Evolutionary conservation across 2,888 invertebrate genomes (phyloP).

Genomic region (Agrochola litura): DNA sequence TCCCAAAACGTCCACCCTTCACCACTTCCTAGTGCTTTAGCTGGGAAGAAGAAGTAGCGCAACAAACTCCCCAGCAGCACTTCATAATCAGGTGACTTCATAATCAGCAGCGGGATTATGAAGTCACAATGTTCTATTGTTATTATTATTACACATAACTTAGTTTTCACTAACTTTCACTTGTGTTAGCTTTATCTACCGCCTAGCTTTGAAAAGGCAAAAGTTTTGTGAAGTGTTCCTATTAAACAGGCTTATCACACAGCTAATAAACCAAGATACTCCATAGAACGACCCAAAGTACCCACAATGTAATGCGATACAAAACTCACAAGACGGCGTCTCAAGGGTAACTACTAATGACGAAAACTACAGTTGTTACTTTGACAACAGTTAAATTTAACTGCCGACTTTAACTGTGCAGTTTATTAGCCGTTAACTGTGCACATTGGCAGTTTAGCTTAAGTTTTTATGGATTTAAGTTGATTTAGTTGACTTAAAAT

Average conservation of each 20-base stretch:
- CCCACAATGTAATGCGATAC: slow-evolving; percentile 14
- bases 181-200: not conserved
- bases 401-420: slow-evolving; percentile 32
- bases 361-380: slow-evolving; percentile 40
- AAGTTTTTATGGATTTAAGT: slow-evolving; percentile 8
- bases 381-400: slow-evolving; percentile 52
- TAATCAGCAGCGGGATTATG: too few relatives aligned
- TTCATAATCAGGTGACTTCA: too few relatives aligned
- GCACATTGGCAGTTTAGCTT: slow-evolving; percentile 1
- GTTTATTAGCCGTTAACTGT: slow-evolving; percentile 41
- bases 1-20: too few relatives aligned
- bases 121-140: not conserved
- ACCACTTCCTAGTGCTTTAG: too few relatives aligned
- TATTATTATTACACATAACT: not conserved
- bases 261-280: slow-evolving; percentile 16
- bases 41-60: too few relatives aligned
- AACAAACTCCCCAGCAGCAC: too few relatives aligned
- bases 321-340: slow-evolving; percentile 23
- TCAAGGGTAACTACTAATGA: slow-evolving; percentile 28
- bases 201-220: not conserved
- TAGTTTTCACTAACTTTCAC: too few relatives aligned
- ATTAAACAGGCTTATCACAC: slow-evolving; percentile 3
- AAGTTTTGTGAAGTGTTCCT: slow-evolving; percentile 20
- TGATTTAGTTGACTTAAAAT: not conserved
- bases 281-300: not conserved